These are phyloP conservation scores for Aphodius granarius DNA, from an alignment of 2,888 invertebrate genomes.

Conservation along the genomic window DNA sequence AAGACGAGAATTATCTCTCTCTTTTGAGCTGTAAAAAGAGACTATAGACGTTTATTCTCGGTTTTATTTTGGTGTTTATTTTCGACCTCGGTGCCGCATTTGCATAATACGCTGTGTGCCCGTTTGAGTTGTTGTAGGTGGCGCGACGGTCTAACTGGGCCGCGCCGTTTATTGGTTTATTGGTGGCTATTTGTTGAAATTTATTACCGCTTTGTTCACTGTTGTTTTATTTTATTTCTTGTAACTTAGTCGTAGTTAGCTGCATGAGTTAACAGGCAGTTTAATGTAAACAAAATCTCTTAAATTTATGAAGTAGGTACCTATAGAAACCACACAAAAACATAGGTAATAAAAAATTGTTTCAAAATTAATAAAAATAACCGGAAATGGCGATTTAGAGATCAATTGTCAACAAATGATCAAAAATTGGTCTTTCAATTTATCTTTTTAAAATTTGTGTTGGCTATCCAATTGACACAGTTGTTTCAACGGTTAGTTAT, in stretches of 20 bases:
- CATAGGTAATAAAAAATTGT: no score
- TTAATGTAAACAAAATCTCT: background rate
- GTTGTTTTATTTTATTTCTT: background rate
- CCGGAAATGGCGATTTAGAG: no score
- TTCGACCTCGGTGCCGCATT: background rate
- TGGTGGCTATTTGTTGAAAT: slow-evolving; percentile 7
- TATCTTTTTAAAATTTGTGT: no score
- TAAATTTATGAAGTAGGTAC: no score
- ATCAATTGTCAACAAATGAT: no score
- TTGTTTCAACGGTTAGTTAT: no score
- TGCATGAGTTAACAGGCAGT: background rate
- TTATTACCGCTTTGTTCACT: slow-evolving; percentile 5
- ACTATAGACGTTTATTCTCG: background rate
- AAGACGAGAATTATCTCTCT: background rate
- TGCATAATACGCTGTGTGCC: background rate
- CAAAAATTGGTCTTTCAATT: no score
- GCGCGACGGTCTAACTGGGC: slow-evolving; percentile 1
- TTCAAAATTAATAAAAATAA: no score
- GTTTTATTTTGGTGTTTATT: background rate
- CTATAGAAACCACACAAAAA: no score
- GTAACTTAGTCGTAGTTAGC: background rate
- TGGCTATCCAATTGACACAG: no score
- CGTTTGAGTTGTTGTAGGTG: background rate
- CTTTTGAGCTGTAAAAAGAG: background rate
- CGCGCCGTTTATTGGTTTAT: slow-evolving; percentile 12